A percentile compares a stretch with the other conserved stretches of the same genome.
These are phyloP conservation scores for Corydoras sp. DNA, from an alignment of 2,113 vertebrate species.

Conservation along the genomic window DNA sequence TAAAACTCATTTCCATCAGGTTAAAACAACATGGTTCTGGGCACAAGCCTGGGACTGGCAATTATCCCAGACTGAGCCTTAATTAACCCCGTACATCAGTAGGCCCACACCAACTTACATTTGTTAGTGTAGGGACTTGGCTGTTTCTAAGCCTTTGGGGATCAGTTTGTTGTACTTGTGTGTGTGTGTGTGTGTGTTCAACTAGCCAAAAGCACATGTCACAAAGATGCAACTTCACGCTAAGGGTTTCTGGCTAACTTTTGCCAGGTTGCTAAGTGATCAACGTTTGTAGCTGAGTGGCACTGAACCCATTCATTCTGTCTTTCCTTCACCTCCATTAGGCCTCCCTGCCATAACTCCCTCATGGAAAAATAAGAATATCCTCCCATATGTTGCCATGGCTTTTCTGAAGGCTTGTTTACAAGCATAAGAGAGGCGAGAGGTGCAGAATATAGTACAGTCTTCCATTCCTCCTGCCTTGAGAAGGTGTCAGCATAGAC, in stretches of 20 bases:
- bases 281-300: constrained; percentile 15
- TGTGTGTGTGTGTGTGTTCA: background rate
- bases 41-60: too few relatives aligned
- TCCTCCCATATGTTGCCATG: constrained; percentile 37
- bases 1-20: constrained; percentile 40
- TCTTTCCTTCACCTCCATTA: constrained; percentile 30
- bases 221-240: background rate
- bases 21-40: constrained; percentile 28
- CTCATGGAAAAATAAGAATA: constrained; percentile 41
- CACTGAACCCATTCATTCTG: constrained; percentile 35
- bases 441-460: constrained; percentile 28
- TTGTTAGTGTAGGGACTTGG: background rate
- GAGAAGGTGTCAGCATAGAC: constrained; percentile 21
- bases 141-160: background rate
- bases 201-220: background rate
- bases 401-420: constrained; percentile 31
- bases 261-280: constrained; percentile 35
- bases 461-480: constrained; percentile 21
- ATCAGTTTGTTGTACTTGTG: background rate
- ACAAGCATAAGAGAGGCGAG: constrained; percentile 33
- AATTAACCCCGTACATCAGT: too few relatives aligned
- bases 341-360: constrained; percentile 30
- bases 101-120: too few relatives aligned
- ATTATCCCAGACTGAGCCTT: too few relatives aligned
- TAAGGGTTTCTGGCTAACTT: constrained; percentile 3